Evolutionary conservation across 2,888 invertebrate genomes (phyloP).

Genomic region (Philaethria dido): DNA sequence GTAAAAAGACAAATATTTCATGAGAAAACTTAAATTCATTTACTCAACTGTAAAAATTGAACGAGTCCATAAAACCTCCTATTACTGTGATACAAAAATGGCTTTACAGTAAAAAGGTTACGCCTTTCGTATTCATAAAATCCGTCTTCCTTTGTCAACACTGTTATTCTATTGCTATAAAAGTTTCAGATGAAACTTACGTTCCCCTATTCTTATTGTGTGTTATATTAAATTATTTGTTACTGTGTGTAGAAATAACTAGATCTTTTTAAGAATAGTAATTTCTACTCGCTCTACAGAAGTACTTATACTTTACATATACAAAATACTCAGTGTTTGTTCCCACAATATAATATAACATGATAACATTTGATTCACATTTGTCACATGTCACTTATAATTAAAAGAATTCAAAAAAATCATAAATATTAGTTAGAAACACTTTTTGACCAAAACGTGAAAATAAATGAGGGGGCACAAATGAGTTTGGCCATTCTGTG

Average conservation of each 20-base stretch:
- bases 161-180: conserved; percentile 3
- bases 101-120: conserved; percentile 35
- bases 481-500: background rate
- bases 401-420: background rate
- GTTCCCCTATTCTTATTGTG: background rate
- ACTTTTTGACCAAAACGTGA: conserved; percentile 16
- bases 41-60: conserved; percentile 11
- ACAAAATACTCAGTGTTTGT: too few species aligned
- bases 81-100: conserved; percentile 28
- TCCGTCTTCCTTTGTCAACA: conserved; percentile 20
- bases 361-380: too few species aligned
- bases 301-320: too few species aligned
- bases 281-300: too few species aligned
- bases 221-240: conserved; percentile 8
- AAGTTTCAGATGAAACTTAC: conserved; percentile 11
- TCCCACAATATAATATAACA: too few species aligned
- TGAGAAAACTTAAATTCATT: conserved; percentile 17
- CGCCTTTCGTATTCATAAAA: conserved; percentile 36
- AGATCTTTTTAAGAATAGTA: background rate
- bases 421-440: conserved; percentile 18
- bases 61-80: conserved; percentile 27
- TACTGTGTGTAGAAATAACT: background rate
- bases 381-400: conserved; percentile 4
- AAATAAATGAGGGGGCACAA: conserved; percentile 22
- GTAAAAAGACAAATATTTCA: too few species aligned